Base-by-base conservation (phyloP, 2,888 invertebrate species). In the Imbricaverruca yamaguchii region DNA sequence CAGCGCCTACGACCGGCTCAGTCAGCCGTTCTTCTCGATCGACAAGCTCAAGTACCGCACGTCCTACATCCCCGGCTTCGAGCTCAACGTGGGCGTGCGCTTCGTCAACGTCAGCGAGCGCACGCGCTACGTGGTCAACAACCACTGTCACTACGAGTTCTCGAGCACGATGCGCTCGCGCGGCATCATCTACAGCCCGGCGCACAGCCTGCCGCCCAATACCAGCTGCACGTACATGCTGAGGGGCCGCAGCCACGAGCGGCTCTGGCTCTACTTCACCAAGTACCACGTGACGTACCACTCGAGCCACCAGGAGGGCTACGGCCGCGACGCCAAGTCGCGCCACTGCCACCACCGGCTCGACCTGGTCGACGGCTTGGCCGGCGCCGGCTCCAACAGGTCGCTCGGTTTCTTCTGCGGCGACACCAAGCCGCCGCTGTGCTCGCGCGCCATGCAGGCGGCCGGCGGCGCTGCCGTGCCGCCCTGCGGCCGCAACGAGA, bases 221-320 rank as follows among this genome's bases (percentile, higher is more conserved):
- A 93, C 93, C 0, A 93, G 93, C 11, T 94, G 94, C 86, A 91
- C 92, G 83, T 94, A 93, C 87, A 92, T 92, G 65, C 81, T 83
- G 67, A 79, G 82, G 61, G 83, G 82, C 15, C 82, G 80, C 61
- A 56, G 91, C 11, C 91, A 92, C 85, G 93, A 93, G 88, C 92
- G 93, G 82, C 93, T 94, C 56, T 94, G 94, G 94, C 90, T 94
- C 84, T 93, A 93, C 56, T 94, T 94, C 86, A 91, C 93, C 85
- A 93, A 94, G 87, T 94, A 94, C 86, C 93, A 93, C 87, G 92
- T 93, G 2, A 59, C 56, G 25, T 79, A 79, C 57, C 57, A 79
- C 79, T 4, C 79, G 8, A n/a, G 65, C 63, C 63, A 80, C 82
- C 10, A 81, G 78, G 11, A 80, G 82, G 39, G 59, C 78, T n/a